These are phyloP conservation scores for Ceyx cyanopectus DNA, from an alignment of 2,113 vertebrate species.

Conservation along the genomic window DNA sequence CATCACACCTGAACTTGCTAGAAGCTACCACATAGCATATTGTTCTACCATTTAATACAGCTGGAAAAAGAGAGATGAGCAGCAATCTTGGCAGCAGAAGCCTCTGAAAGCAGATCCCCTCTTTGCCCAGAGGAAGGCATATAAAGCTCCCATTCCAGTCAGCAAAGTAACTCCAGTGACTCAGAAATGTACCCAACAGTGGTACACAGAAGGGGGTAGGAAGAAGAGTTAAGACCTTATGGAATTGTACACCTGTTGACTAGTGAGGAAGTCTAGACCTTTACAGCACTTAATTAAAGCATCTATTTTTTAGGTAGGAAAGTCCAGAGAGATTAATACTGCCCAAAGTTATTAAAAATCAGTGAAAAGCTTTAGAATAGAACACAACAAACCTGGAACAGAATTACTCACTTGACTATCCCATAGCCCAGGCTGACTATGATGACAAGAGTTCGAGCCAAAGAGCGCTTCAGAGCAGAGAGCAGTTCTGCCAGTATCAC, in stretches of 20 bases:
- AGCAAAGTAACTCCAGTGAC: not conserved
- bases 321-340: not conserved
- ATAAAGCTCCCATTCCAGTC: not conserved
- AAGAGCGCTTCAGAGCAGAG: conserved; percentile 91
- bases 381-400: not conserved
- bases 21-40: not conserved
- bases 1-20: not conserved
- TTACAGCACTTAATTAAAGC: not conserved
- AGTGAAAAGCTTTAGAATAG: not conserved
- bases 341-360: not conserved
- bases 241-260: not conserved
- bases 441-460: conserved; percentile 93
- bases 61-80: not conserved
- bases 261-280: not conserved
- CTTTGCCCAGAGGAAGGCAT: not conserved
- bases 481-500: conserved; percentile 93
- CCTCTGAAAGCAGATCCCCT: not conserved
- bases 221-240: not conserved
- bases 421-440: conserved; percentile 96
- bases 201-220: not conserved
- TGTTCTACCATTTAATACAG: not conserved
- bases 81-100: not conserved
- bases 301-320: not conserved
- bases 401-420: conserved; percentile 91
- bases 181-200: not conserved